phyloP scores from a whole-genome alignment of 1,140 invertebrate species.

The Adoxophyes honmai region DNA sequence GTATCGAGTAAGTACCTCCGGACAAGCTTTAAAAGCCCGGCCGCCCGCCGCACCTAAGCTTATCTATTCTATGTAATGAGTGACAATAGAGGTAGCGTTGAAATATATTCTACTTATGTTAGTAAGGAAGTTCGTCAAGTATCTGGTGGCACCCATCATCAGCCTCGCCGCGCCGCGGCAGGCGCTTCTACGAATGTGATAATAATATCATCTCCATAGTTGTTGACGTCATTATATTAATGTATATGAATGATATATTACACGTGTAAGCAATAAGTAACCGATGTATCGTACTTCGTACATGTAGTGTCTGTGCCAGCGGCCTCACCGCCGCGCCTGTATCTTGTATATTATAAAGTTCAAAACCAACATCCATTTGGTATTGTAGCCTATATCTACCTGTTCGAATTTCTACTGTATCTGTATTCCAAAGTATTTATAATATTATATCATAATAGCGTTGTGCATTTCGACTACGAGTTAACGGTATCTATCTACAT shows the following conservation, averaged over 20 bases:
- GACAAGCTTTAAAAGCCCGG: not conserved
- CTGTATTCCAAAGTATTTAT: not conserved
- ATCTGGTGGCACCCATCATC: not conserved
- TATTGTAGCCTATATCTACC: not conserved
- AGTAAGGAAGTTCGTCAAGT: constrained; percentile 1
- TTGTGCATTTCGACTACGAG: not conserved
- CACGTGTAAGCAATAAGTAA: constrained; percentile 14
- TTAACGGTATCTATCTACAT: constrained; percentile 9
- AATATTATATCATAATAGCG: constrained; percentile 8
- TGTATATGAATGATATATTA: constrained; percentile 11
- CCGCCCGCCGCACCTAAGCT: not conserved
- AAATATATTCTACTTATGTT: too few species aligned
- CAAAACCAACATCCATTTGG: not conserved
- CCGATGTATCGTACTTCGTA: not conserved
- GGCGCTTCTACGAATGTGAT: constrained; percentile 1
- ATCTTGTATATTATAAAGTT: constrained; percentile 6
- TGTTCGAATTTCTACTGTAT: constrained; percentile 11
- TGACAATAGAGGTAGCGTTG: constrained; percentile 9
- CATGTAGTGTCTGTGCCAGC: too few species aligned
- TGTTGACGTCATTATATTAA: constrained; percentile 17
- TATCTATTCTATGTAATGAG: not conserved
- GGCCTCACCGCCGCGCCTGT: too few species aligned
- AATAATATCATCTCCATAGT: constrained; percentile 18
- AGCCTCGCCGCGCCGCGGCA: not conserved
- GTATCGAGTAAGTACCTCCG: not conserved